These are phyloP conservation scores for Nysson spinosus DNA, from an alignment of 2,888 invertebrate genomes.

Conservation along the genomic window DNA sequence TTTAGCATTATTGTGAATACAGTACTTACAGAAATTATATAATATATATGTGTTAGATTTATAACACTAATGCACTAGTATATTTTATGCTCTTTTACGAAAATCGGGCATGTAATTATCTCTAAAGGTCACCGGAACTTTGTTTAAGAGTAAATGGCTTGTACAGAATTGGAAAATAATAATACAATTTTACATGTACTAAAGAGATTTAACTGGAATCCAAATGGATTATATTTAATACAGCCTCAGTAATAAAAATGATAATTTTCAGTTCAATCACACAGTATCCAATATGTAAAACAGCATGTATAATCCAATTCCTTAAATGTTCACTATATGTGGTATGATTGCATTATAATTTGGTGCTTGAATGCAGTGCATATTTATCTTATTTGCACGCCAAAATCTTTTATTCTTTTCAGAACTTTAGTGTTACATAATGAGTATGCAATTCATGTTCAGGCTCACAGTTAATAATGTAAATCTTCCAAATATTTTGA, in stretches of 20 bases:
- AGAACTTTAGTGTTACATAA: conserved; percentile 45
- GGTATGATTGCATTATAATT: conserved; percentile 63
- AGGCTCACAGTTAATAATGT: conserved; percentile 35
- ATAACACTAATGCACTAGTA: conserved; percentile 50
- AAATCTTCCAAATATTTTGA: conserved; percentile 42
- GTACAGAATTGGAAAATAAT: conserved; percentile 38
- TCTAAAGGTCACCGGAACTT: conserved; percentile 33
- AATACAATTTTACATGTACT: conserved; percentile 25
- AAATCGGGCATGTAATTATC: conserved; percentile 50
- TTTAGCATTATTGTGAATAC: conserved; percentile 23
- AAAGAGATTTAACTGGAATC: conserved; percentile 30
- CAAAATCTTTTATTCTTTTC: conserved; percentile 51
- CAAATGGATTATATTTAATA: conserved; percentile 14
- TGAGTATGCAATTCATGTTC: conserved; percentile 51
- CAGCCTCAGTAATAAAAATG: conserved; percentile 15
- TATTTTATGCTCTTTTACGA: conserved; percentile 28
- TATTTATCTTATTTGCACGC: conserved; percentile 66
- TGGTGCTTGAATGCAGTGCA: conserved; percentile 62
- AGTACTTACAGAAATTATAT: conserved; percentile 12
- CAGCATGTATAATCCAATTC: conserved; percentile 53
- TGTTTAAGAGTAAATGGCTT: conserved; percentile 42
- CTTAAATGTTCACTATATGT: conserved; percentile 58
- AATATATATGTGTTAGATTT: conserved; percentile 39
- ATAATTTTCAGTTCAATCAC: conserved; percentile 29
- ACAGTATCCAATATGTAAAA: conserved; percentile 41